Conservation (phyloP, 2,888 invertebrate genomes). For the Cerceris ruficornis region DNA sequence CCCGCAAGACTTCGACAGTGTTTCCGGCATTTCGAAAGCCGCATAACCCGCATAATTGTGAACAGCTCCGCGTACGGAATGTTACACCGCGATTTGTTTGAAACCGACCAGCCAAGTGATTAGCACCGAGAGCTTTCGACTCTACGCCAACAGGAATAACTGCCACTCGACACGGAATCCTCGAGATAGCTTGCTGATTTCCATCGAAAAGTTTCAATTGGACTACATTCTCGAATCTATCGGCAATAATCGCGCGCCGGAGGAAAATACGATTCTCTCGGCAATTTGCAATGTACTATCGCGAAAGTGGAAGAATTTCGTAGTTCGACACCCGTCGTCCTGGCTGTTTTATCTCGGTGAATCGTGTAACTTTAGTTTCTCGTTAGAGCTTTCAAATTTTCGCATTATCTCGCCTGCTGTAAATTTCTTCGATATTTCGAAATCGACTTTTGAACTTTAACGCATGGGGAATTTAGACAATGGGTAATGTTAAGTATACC, state of each 20-base stretch:
- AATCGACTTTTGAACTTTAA: too few relatives aligned
- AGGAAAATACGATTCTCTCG: conserved; percentile 45
- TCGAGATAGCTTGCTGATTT: conserved; percentile 72
- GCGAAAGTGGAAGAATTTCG: conserved; percentile 28
- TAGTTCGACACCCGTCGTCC: conserved; percentile 3
- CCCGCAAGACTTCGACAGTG: conserved; percentile 31
- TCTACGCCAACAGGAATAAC: conserved; percentile 58
- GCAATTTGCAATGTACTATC: conserved; percentile 29
- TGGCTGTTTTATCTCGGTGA: too few relatives aligned
- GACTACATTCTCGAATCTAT: conserved; percentile 68
- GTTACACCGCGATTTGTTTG: conserved; percentile 65
- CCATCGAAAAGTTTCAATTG: conserved; percentile 77
- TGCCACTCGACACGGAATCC: conserved; percentile 75
- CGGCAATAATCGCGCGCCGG: conserved; percentile 47
- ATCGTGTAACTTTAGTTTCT: too few relatives aligned
- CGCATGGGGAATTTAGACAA: too few relatives aligned
- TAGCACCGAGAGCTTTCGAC: conserved; percentile 70
- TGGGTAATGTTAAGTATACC: too few relatives aligned
- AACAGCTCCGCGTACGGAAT: conserved; percentile 60
- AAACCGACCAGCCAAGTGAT: conserved; percentile 72
- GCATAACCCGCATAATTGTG: conserved; percentile 42
- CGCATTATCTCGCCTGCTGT: too few relatives aligned
- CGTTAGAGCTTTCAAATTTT: too few relatives aligned
- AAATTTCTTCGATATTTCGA: too few relatives aligned
- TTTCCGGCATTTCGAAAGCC: conserved; percentile 39